Evolutionary conservation across 2,888 invertebrate genomes (phyloP).

Genomic region (Endomychus coccineus): DNA sequence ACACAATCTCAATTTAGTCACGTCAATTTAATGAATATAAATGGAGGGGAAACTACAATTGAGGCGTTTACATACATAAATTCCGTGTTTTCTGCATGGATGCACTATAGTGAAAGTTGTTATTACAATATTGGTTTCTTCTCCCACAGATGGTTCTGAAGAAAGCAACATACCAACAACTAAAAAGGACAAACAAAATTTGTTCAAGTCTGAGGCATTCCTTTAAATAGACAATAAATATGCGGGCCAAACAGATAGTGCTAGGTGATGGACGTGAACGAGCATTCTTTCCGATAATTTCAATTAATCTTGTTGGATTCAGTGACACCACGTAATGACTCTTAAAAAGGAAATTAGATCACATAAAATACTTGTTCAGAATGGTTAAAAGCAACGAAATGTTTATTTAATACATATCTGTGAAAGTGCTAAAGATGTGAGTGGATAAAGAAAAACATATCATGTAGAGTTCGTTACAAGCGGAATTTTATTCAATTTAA

Average conservation of each 20-base stretch:
- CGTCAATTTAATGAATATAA: too few species aligned
- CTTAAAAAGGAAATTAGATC: not conserved
- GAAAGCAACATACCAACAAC: too few species aligned
- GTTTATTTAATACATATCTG: constrained; percentile 6
- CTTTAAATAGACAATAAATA: too few species aligned
- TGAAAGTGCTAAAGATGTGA: constrained; percentile 11
- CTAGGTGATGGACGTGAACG: constrained; percentile 35
- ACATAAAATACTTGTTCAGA: not conserved
- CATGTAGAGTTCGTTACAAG: constrained; percentile 1
- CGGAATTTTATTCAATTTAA: constrained; percentile 1
- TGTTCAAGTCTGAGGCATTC: too few species aligned
- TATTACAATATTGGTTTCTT: too few species aligned
- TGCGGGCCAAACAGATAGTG: constrained; percentile 26
- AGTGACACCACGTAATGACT: constrained; percentile 24
- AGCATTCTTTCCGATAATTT: constrained; percentile 32
- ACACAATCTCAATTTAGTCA: too few species aligned
- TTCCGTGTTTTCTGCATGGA: too few species aligned
- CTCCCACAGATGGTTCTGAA: constrained; percentile 11
- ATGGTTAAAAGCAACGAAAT: constrained; percentile 3
- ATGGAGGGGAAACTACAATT: too few species aligned
- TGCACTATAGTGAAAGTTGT: too few species aligned
- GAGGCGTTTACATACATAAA: too few species aligned
- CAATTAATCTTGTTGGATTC: constrained; percentile 11
- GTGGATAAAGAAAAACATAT: constrained; percentile 4
- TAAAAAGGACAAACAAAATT: too few species aligned